Conservation (phyloP, 2,113 vertebrate genomes). For the Sminthopsis crassicaudata region DNA sequence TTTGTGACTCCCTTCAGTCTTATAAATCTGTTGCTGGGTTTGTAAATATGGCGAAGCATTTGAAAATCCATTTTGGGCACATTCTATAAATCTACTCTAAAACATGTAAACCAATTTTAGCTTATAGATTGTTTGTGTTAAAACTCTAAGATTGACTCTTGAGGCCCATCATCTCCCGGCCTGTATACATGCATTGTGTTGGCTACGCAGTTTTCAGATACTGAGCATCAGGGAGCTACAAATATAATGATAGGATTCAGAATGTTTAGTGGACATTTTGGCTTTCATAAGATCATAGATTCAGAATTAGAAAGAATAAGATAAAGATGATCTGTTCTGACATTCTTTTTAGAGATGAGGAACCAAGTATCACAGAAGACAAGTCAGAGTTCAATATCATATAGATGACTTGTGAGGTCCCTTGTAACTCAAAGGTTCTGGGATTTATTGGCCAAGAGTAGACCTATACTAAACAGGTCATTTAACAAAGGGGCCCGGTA, state of each 20-base stretch:
- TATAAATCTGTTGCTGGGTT: slow-evolving; percentile 60
- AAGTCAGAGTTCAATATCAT: not conserved
- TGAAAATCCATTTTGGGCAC: slow-evolving; percentile 56
- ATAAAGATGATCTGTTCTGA: not conserved
- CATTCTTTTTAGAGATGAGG: not conserved
- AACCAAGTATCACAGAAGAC: not conserved
- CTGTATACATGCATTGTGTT: not conserved
- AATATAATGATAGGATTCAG: not conserved
- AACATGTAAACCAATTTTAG: not conserved
- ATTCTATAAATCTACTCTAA: slow-evolving; percentile 60
- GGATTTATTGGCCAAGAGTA: not conserved
- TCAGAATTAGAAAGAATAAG: not conserved
- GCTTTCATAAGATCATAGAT: not conserved
- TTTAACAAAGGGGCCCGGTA: not conserved
- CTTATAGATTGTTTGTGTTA: slow-evolving; percentile 30
- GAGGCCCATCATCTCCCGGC: not conserved
- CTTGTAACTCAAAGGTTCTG: not conserved
- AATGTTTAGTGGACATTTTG: not conserved
- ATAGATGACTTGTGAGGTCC: not conserved
- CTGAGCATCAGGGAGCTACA: not conserved
- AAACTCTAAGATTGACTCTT: slow-evolving; percentile 36
- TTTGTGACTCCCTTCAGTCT: slow-evolving; percentile 58
- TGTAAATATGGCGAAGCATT: slow-evolving; percentile 56
- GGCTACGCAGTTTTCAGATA: not conserved
- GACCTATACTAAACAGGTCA: not conserved